A percentile compares a stretch with the other conserved stretches of the same genome.
Conservation (phyloP, 2,797 vertebrate genomes). For the Rhinophrynus dorsalis region DNA sequence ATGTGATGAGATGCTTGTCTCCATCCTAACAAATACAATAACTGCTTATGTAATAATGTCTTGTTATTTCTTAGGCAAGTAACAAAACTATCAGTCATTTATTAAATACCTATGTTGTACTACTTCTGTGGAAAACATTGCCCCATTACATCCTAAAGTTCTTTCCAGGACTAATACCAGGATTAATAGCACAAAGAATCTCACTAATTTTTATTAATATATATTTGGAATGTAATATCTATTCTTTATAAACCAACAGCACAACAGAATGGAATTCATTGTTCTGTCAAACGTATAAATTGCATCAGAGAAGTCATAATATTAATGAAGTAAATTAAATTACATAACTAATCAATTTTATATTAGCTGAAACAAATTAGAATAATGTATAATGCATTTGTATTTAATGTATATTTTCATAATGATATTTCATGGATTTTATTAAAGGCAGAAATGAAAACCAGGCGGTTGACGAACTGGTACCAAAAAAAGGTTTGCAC, state of each 20-base stretch:
- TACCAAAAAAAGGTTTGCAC: no score
- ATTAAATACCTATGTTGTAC: not conserved
- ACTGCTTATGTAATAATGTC: no score
- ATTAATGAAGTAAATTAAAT: not conserved
- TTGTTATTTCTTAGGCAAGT: no score
- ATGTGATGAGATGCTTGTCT: no score
- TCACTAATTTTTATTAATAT: no score
- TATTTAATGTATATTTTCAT: no score
- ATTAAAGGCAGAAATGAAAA: not conserved
- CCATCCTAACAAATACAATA: no score
- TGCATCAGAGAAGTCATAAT: not conserved
- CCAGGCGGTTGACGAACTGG: no score
- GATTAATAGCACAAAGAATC: no score
- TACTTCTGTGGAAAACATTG: not conserved
- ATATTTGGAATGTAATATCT: no score
- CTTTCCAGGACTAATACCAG: constrained; percentile 72
- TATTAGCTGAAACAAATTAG: not conserved
- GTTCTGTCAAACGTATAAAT: not conserved
- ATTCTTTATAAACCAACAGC: not conserved
- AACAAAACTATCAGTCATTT: no score
- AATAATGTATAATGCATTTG: not conserved
- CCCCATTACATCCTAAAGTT: constrained; percentile 53
- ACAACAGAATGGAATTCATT: not conserved
- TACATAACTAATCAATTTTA: not conserved
- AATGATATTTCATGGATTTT: not conserved